Evolutionary conservation across 2,797 vertebrate species (phyloP).

Genomic region (Eurystomus glaucurus): DNA sequence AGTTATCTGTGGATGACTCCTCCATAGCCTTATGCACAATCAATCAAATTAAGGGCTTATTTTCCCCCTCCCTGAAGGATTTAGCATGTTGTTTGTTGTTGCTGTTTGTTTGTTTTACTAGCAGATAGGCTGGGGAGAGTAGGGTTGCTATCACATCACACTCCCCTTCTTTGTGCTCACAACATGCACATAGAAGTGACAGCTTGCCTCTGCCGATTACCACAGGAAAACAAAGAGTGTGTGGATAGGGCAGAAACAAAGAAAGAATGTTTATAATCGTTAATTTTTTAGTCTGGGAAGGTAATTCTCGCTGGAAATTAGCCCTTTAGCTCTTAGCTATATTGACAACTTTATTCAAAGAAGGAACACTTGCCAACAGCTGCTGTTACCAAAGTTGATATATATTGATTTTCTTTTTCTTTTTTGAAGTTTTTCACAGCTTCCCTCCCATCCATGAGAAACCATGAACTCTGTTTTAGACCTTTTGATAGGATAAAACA

Average conservation of each 20-base stretch:
- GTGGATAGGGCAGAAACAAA: background rate
- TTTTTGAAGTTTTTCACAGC: constrained; percentile 37
- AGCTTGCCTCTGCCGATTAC: background rate
- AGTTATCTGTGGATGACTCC: background rate
- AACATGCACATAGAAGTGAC: background rate
- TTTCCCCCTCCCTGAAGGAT: background rate
- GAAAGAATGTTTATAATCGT: constrained; percentile 39
- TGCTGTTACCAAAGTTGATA: constrained; percentile 54
- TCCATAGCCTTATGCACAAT: background rate
- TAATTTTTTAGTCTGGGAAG: constrained; percentile 47
- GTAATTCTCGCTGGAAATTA: constrained; percentile 30
- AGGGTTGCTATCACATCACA: background rate
- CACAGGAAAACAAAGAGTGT: background rate
- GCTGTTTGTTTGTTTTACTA: background rate
- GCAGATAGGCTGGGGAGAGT: background rate
- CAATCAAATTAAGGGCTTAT: background rate
- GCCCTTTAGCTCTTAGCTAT: constrained; percentile 31
- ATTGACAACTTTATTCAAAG: constrained; percentile 75
- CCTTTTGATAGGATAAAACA: constrained; percentile 42
- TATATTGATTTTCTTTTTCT: constrained; percentile 48
- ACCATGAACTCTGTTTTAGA: constrained; percentile 30
- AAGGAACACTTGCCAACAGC: constrained; percentile 7
- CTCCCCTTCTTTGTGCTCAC: background rate
- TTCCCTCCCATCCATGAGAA: background rate
- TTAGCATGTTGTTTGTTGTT: background rate